A percentile compares a stretch with the other conserved stretches of the same genome.
Evolutionary conservation across 1,140 invertebrate species (phyloP).

Genomic region (Lamellibrachia luymesi): DNA sequence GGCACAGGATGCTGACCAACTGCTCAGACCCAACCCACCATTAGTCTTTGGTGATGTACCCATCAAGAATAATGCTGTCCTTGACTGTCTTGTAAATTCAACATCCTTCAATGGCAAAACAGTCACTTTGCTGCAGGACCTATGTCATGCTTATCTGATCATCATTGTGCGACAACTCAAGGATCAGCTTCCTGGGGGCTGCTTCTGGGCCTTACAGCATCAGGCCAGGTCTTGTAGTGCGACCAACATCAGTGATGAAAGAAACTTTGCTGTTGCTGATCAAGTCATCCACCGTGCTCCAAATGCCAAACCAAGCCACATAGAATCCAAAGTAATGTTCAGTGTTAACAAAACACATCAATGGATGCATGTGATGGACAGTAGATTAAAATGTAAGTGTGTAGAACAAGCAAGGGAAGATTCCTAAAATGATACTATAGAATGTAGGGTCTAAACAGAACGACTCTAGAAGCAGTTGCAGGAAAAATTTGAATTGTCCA

Average conservation of each 20-base stretch:
- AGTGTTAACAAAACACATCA: no score
- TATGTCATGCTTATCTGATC: neutral
- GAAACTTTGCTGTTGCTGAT: no score
- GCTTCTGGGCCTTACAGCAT: neutral
- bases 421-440: no score
- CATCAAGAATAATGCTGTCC: neutral
- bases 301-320: no score
- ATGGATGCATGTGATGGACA: no score
- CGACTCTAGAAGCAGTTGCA: no score
- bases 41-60: neutral
- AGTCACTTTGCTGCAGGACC: neutral
- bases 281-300: no score
- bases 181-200: neutral
- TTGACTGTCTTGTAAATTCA: neutral
- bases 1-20: neutral
- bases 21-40: neutral
- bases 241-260: no score
- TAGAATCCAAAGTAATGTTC: no score
- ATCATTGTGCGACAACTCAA: neutral
- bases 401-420: neutral
- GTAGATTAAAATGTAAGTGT: no score
- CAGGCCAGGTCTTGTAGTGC: neutral
- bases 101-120: neutral
- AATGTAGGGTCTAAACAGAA: no score
- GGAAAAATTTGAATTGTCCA: no score